A percentile compares a stretch with the other conserved stretches of the same genome.
Conservation (phyloP, 64 coral and sea anemone genomes). For the Montipora cactus region DNA sequence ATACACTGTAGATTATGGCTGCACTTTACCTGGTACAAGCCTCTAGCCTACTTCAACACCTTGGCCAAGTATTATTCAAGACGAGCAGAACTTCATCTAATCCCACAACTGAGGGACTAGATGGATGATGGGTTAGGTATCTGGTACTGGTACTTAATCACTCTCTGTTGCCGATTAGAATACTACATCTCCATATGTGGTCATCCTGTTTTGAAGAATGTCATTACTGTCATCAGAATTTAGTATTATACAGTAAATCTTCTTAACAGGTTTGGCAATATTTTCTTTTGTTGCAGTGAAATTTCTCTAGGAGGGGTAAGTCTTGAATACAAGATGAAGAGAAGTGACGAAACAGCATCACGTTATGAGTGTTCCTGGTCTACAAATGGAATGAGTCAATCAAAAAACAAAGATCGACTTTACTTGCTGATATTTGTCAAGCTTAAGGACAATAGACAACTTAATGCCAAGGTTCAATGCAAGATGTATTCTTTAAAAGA, state of each 20-base stretch:
- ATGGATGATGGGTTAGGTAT: too few relatives aligned
- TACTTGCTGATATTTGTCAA: constrained; percentile 73
- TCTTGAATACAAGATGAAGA: constrained; percentile 77
- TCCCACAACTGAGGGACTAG: too few relatives aligned
- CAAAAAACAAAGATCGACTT: constrained; percentile 89
- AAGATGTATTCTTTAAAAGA: constrained; percentile 92
- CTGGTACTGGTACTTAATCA: too few relatives aligned
- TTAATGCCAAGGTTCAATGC: constrained; percentile 76
- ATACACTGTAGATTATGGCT: too few relatives aligned
- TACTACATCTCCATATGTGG: too few relatives aligned
- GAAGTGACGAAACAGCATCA: constrained; percentile 69
- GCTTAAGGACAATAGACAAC: constrained; percentile 69
- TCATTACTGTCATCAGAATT: neutral
- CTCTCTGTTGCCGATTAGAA: too few relatives aligned
- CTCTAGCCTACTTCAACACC: too few relatives aligned
- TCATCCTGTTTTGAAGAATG: too few relatives aligned
- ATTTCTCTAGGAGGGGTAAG: constrained; percentile 75
- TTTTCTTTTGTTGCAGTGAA: constrained; percentile 57
- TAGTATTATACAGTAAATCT: too few relatives aligned
- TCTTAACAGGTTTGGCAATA: neutral
- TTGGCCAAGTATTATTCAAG: too few relatives aligned
- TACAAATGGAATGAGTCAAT: constrained; percentile 70
- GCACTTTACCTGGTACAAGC: too few relatives aligned
- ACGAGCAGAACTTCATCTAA: too few relatives aligned
- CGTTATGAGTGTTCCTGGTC: constrained; percentile 74